Evolutionary conservation across 2,888 invertebrate genomes (phyloP).

Genomic region (Agrilus mali): DNA sequence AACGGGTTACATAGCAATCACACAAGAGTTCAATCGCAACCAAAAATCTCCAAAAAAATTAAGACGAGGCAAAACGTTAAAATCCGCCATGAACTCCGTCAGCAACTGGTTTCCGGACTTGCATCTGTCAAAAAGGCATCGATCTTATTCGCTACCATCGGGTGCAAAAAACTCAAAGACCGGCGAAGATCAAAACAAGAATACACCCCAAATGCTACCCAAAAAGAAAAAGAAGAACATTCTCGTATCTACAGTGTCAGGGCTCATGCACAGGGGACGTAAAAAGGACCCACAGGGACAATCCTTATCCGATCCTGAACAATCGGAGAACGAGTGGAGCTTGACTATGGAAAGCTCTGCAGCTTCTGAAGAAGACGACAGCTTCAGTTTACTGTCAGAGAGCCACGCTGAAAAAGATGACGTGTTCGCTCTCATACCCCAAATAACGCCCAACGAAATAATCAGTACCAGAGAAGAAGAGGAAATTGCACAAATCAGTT

Average conservation of each 20-base stretch:
- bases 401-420: constrained; percentile 45
- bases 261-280: constrained; percentile 74
- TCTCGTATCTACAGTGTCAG: constrained; percentile 72
- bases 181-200: constrained; percentile 30
- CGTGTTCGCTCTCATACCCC: constrained; percentile 43
- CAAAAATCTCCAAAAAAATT: constrained; percentile 53
- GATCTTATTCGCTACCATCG: constrained; percentile 72
- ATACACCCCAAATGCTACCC: constrained; percentile 28
- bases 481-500: constrained; percentile 10
- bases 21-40: constrained; percentile 47
- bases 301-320: constrained; percentile 64
- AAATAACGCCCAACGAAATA: constrained; percentile 10
- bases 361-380: constrained; percentile 57
- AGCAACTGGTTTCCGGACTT: constrained; percentile 72
- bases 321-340: constrained; percentile 58
- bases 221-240: constrained; percentile 68
- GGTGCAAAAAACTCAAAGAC: constrained; percentile 47
- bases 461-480: constrained; percentile 12
- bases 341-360: constrained; percentile 55
- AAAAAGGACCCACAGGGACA: constrained; percentile 49
- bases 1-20: constrained; percentile 65
- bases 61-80: constrained; percentile 55
- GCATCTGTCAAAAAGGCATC: constrained; percentile 61
- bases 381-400: constrained; percentile 51
- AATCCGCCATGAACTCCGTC: constrained; percentile 69